Evolutionary conservation across 2,113 vertebrate genomes (phyloP), one percentile per base, ranked within the genome.

Genomic region (Mystacornis crossleyi): DNA sequence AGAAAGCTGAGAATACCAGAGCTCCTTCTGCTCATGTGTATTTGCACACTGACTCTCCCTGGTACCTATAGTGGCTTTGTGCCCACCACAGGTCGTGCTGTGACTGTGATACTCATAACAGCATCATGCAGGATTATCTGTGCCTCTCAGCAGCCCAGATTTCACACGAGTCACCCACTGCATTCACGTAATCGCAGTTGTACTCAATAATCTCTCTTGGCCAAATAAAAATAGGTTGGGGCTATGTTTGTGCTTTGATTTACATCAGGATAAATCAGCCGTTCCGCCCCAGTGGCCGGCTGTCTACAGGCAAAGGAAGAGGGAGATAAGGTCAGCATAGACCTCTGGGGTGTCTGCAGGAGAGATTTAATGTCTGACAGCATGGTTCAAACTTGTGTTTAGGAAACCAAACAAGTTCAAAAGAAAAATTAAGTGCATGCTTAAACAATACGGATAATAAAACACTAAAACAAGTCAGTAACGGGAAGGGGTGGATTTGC

Each of bases 331-430:
- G 89, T 96, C 95, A 91, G 82, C 64, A 58, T 38, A 83, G 91
- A 86, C 75, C 55, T 90, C 55, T 67, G 93, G 57, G 93, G 51
- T 40, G 65, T 54, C 92, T 84, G 69, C 29, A 67, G 72, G 38
- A 55, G 26, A 93, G 94, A 93, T 95, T 95, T 93, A 90, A 74
- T 51, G 83, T 50, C n/a, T 83, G 89, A 66, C 92, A 95, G 82
- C 58, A 50, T 0, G 18, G 67, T 45, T 89, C 42, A 86, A 78
- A 51, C 51, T 47, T 5, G 0, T 66, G 42, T n/a, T 94, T 90
- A 83, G 45, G 67, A 93, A 93, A 83, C n/a, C 14, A 88, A 92
- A 80, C 8, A 73, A 77, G 81, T 50, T 69, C 53, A 80, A 53
- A 83, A 40, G 60, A 58, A 89, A 93, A 89, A 73, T n/a, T 5